phyloP scores from a whole-genome alignment of 2,113 vertebrate genomes.

The Otocyon megalotis region DNA sequence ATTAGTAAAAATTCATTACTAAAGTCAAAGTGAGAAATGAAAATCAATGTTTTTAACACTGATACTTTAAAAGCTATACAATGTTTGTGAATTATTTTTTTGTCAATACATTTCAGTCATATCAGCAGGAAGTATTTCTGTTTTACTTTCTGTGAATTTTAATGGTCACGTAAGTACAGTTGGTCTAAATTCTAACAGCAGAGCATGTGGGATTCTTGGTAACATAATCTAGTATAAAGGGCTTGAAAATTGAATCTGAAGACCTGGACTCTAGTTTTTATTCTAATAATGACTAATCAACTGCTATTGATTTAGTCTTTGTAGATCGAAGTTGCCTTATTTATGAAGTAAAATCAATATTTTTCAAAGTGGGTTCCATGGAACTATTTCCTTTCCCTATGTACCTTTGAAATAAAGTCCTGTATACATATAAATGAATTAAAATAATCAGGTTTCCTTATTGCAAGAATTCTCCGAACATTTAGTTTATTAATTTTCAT shows the following conservation, averaged over 20 bases:
- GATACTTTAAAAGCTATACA: neutral
- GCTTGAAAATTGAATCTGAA: neutral
- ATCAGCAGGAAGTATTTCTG: neutral
- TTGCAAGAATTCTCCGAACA: neutral
- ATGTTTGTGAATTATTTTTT: neutral
- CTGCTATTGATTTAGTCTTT: neutral
- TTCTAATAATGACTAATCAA: neutral
- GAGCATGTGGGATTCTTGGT: neutral
- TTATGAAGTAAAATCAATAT: neutral
- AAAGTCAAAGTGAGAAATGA: neutral
- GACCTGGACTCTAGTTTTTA: neutral
- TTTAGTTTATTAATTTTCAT: neutral
- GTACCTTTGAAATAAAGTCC: neutral
- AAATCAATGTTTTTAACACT: neutral
- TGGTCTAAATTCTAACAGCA: neutral
- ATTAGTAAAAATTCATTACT: slow-evolving; percentile 28
- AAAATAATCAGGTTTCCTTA: neutral
- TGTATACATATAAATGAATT: neutral
- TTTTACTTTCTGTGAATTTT: slow-evolving; percentile 14
- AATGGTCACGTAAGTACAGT: neutral
- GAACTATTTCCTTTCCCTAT: neutral
- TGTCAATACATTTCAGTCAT: neutral
- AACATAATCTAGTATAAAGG: neutral
- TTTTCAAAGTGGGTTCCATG: neutral
- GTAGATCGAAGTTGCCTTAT: neutral